phyloP scores from a whole-genome alignment of 2,113 vertebrate genomes.

The Chaetorhynchus papuensis region DNA sequence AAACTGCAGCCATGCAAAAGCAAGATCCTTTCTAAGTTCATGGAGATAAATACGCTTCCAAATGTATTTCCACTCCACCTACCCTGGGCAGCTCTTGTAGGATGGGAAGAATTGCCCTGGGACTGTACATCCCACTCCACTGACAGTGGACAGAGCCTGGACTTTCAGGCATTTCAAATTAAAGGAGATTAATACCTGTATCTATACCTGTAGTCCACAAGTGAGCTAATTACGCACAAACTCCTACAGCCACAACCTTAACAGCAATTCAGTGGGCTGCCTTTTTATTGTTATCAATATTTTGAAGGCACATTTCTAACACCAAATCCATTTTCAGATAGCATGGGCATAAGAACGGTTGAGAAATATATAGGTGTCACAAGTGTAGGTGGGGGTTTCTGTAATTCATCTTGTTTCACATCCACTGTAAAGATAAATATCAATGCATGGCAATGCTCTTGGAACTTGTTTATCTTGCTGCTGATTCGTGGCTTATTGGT shows the following conservation, averaged over 20 bases:
- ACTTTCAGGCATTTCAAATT: neutral
- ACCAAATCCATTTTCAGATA: neutral
- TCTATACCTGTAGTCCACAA: neutral
- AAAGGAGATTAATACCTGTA: neutral
- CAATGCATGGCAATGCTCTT: neutral
- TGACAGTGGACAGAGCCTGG: neutral
- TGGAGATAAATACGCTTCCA: neutral
- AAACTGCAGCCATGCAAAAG: neutral
- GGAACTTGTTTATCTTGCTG: neutral
- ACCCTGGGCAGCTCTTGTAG: neutral
- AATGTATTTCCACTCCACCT: neutral
- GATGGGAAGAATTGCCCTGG: neutral
- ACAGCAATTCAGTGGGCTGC: neutral
- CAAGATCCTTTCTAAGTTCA: neutral
- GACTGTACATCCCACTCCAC: neutral
- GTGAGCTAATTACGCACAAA: neutral
- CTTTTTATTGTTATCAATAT: conserved; percentile 30
- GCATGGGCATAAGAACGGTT: neutral
- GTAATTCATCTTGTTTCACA: conserved; percentile 10
- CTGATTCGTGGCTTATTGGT: neutral
- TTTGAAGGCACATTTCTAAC: conserved; percentile 25
- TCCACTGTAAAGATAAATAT: conserved; percentile 22
- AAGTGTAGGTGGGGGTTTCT: conserved; percentile 18
- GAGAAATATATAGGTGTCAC: conserved; percentile 15
- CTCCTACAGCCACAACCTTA: neutral